Conservation (phyloP, 2,888 invertebrate species). For the Subacronicta megacephala region DNA sequence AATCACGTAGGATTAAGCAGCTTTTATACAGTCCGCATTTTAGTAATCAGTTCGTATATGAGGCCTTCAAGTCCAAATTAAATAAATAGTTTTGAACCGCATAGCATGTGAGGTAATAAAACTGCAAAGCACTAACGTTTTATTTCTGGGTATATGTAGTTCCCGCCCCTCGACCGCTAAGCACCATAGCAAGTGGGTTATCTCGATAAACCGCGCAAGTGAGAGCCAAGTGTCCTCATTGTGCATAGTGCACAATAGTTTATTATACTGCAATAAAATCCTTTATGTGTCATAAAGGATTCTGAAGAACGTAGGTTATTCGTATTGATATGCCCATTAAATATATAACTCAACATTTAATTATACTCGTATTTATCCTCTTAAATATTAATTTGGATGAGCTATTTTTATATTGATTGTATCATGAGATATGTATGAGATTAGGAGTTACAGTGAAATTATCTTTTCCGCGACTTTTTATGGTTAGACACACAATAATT, state of each 20-base stretch:
- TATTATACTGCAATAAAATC: neutral
- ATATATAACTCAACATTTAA: too few species aligned
- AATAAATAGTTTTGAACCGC: conserved; percentile 15
- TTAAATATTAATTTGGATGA: too few species aligned
- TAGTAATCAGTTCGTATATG: conserved; percentile 19
- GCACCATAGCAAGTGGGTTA: conserved; percentile 47
- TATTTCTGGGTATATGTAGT: conserved; percentile 42
- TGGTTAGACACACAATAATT: too few species aligned
- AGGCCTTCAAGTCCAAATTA: conserved; percentile 8
- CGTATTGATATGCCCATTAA: neutral
- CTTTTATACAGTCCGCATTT: conserved; percentile 22
- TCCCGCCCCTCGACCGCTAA: conserved; percentile 30
- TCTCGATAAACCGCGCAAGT: conserved; percentile 43
- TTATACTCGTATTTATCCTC: too few species aligned
- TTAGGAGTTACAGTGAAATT: too few species aligned
- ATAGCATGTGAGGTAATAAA: conserved; percentile 11
- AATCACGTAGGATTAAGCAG: too few species aligned
- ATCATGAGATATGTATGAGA: too few species aligned
- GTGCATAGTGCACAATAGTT: neutral
- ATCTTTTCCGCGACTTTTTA: too few species aligned
- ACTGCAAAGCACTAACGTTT: conserved; percentile 20
- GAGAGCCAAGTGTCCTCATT: conserved; percentile 18
- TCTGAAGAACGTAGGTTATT: neutral
- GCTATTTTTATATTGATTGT: too few species aligned
- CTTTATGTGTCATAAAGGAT: neutral